Conservation (phyloP, 2,888 invertebrate species). For the Lycocerus yunnanus region DNA sequence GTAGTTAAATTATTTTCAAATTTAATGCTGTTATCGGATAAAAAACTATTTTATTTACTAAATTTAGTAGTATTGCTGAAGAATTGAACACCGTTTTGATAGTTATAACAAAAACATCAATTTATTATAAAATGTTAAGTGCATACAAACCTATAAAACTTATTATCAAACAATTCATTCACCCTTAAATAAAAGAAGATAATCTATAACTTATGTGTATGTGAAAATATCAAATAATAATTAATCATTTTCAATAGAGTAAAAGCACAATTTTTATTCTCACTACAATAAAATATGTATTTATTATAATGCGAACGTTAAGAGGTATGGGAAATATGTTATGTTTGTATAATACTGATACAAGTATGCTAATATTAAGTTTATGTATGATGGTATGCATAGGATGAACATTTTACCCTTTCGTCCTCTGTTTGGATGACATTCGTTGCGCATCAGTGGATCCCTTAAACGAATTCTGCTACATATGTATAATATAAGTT, state of each 20-base stretch:
- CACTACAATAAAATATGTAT: slow-evolving; percentile 41
- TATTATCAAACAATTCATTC: slow-evolving; percentile 31
- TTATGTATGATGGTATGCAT: slow-evolving; percentile 25
- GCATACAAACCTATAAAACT: slow-evolving; percentile 16
- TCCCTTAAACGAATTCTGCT: neutral
- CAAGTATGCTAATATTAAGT: slow-evolving; percentile 30
- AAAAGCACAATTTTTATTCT: slow-evolving; percentile 36
- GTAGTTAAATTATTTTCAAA: no score
- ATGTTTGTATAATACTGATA: slow-evolving; percentile 28
- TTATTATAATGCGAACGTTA: slow-evolving; percentile 37
- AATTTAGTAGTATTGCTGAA: neutral
- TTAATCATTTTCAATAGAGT: slow-evolving; percentile 38
- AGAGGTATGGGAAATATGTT: slow-evolving; percentile 29
- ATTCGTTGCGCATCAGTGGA: slow-evolving; percentile 32
- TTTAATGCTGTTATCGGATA: neutral
- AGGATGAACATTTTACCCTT: slow-evolving; percentile 16
- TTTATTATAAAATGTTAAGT: slow-evolving; percentile 15
- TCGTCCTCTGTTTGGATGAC: slow-evolving; percentile 33
- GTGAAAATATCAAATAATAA: slow-evolving; percentile 42
- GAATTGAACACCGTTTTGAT: neutral
- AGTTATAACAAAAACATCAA: neutral
- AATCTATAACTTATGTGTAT: slow-evolving; percentile 39
- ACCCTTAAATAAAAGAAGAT: slow-evolving; percentile 29
- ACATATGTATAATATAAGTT: neutral
- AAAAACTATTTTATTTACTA: neutral